Conservation (phyloP, 2,113 vertebrate genomes). For the Pantherophis guttatus region DNA sequence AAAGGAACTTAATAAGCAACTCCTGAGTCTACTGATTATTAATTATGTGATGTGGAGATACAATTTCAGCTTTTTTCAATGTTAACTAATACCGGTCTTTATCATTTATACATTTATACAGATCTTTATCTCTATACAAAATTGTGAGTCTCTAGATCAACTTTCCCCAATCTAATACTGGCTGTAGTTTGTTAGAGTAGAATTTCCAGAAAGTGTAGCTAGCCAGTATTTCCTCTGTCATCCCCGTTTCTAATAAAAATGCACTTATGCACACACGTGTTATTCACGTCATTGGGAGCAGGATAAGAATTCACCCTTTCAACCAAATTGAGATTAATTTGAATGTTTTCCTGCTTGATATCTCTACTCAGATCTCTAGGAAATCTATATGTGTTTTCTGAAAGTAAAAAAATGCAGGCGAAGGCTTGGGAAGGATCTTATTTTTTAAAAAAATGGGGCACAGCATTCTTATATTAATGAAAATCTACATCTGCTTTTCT, state of each 20-base stretch:
- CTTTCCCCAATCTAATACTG: neutral
- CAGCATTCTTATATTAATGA: neutral
- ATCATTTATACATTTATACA: too few species aligned
- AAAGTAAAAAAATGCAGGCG: neutral
- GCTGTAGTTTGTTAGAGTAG: neutral
- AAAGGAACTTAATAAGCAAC: neutral
- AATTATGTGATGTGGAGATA: neutral
- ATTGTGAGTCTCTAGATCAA: too few species aligned
- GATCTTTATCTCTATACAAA: neutral
- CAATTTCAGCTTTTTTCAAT: too few species aligned
- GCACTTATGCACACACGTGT: neutral
- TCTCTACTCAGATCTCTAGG: neutral
- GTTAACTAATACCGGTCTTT: neutral
- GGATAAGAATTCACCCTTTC: neutral
- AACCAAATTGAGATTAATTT: neutral
- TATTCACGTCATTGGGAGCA: neutral
- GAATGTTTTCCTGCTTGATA: neutral
- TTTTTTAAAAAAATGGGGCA: neutral
- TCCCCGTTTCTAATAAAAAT: neutral
- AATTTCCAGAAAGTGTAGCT: neutral
- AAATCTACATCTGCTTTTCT: neutral
- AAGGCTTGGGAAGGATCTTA: neutral
- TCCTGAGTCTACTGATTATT: neutral
- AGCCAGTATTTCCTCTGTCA: neutral
- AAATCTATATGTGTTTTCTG: neutral